Percentiles rank a stretch among this genome's conserved stretches.
These are phyloP conservation scores for Mnemiopsis leidyi DNA, from an alignment of 37 sponge, comb jelly and placozoan species.

Conservation along the genomic window DNA sequence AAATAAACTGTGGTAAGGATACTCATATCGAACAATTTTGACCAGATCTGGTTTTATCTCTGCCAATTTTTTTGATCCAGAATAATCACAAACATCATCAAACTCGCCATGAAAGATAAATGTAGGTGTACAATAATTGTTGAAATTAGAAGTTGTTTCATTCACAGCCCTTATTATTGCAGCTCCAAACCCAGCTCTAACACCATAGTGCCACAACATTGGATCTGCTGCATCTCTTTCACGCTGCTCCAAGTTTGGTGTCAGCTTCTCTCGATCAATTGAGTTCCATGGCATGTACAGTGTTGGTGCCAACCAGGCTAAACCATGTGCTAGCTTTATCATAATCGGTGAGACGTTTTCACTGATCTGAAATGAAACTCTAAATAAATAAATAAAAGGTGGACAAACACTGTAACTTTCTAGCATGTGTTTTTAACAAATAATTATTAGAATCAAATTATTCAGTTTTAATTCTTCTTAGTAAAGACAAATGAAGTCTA, in stretches of 20 bases:
- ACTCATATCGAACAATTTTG: slow-evolving; percentile 29
- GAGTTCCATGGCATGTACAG: slow-evolving; percentile 62
- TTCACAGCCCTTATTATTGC: slow-evolving; percentile 1
- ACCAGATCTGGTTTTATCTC: slow-evolving; percentile 13
- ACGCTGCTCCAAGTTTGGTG: slow-evolving; percentile 28
- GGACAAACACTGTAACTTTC: too few relatives aligned
- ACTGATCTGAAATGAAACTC: neutral
- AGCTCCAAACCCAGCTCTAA: slow-evolving; percentile 2
- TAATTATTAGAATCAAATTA: too few relatives aligned
- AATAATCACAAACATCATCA: slow-evolving; percentile 52
- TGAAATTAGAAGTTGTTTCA: neutral
- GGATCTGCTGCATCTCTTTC: slow-evolving; percentile 27
- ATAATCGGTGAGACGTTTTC: slow-evolving; percentile 56
- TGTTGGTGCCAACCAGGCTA: neutral
- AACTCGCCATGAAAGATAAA: slow-evolving; percentile 20
- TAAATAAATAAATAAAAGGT: neutral
- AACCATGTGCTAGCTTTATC: slow-evolving; percentile 17
- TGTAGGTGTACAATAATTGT: neutral
- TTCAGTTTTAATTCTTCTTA: too few relatives aligned
- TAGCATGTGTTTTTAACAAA: too few relatives aligned
- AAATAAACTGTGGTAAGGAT: slow-evolving; percentile 51
- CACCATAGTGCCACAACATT: slow-evolving; percentile 51
- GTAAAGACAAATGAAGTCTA: too few relatives aligned
- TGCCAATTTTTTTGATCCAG: slow-evolving; percentile 15
- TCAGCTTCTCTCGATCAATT: neutral